Conservation (phyloP, 2,797 vertebrate species). For the Eutrigla gurnardus region DNA sequence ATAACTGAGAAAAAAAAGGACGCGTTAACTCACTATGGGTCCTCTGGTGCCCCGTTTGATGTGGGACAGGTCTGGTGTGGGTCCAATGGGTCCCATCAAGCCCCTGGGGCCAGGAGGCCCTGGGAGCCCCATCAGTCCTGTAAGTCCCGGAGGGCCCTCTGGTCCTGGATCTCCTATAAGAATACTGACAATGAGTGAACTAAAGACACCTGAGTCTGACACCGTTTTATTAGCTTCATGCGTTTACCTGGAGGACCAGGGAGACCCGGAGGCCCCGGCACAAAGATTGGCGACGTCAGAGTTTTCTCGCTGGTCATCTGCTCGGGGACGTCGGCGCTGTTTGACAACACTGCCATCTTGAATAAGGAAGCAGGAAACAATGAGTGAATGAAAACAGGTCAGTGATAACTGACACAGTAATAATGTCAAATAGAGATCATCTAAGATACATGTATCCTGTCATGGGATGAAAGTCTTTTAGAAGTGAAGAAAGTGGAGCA, state of each 20-base stretch:
- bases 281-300: conserved; percentile 86
- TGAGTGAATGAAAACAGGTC: neutral
- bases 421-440: conserved; percentile 8
- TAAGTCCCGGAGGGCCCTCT: conserved; percentile 87
- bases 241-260: conserved; percentile 91
- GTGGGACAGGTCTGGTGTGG: conserved; percentile 92
- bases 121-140: conserved; percentile 86
- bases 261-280: conserved; percentile 91
- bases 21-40: conserved; percentile 89
- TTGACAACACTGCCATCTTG: conserved; percentile 92
- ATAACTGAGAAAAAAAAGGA: conserved; percentile 1
- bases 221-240: conserved; percentile 10
- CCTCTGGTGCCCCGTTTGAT: conserved; percentile 95
- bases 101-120: conserved; percentile 93
- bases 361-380: conserved; percentile 34
- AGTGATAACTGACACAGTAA: conserved; percentile 3
- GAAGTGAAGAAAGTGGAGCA: neutral
- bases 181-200: conserved; percentile 37
- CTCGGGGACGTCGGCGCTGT: conserved; percentile 90
- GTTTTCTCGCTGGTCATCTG: conserved; percentile 91
- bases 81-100: conserved; percentile 95
- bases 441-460: neutral
- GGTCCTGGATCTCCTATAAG: conserved; percentile 89
- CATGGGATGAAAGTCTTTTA: neutral
- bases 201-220: conserved; percentile 10